Conservation (phyloP, 1,140 invertebrate genomes). For the Ctenoplectra terminalis region DNA sequence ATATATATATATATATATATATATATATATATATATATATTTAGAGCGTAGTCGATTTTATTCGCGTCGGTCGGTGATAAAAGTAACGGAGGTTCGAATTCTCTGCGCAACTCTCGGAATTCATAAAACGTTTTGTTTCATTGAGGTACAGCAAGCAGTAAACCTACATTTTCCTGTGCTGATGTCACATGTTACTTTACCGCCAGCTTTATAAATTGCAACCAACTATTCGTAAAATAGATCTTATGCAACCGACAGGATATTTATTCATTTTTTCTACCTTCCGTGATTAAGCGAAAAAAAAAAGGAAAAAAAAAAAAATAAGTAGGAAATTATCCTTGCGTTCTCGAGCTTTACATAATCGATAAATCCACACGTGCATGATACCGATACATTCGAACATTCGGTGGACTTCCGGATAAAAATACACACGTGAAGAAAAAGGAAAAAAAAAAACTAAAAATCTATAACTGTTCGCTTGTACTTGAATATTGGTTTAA, state of each 20-base stretch:
- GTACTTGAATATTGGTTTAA: neutral
- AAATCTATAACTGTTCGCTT: neutral
- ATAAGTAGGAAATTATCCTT: constrained; percentile 5
- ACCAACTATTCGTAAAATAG: constrained; percentile 25
- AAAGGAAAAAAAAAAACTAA: no score
- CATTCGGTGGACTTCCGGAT: neutral
- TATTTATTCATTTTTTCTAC: neutral
- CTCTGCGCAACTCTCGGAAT: neutral
- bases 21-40: no score
- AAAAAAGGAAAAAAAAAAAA: no score
- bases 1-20: no score
- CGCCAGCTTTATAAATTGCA: constrained; percentile 45
- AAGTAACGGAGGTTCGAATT: no score
- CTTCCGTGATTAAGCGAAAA: neutral
- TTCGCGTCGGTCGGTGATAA: neutral
- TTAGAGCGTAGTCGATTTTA: no score
- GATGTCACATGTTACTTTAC: constrained; percentile 52
- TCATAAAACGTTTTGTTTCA: constrained; percentile 15
- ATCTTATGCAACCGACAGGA: constrained; percentile 46
- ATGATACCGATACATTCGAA: neutral
- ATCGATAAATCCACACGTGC: neutral
- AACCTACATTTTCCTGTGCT: constrained; percentile 60
- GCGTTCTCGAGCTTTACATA: neutral
- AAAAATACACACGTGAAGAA: no score
- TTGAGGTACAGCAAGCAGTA: constrained; percentile 26